phyloP scores from a whole-genome alignment of 1,140 invertebrate genomes.

The Procambarus virginalis region DNA sequence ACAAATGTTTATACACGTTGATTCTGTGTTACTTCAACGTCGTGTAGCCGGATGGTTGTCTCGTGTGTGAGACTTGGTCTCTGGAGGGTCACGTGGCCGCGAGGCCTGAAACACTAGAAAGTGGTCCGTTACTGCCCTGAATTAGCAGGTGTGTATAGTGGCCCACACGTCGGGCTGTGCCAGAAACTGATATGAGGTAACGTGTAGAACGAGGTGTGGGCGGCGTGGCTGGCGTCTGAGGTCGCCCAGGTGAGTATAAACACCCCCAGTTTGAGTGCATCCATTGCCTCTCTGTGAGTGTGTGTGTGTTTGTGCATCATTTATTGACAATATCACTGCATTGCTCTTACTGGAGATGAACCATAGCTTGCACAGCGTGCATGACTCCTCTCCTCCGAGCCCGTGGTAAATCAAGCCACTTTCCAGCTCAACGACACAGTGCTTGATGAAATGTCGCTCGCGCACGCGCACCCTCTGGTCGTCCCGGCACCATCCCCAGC shows the following conservation, averaged over 20 bases:
- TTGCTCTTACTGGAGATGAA: neutral
- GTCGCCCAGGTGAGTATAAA: conserved; percentile 26
- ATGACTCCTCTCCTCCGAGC: neutral
- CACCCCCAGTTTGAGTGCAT: neutral
- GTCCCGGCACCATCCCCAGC: neutral
- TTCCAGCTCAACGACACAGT: conserved; percentile 10
- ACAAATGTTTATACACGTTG: too few relatives aligned
- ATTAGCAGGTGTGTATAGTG: too few relatives aligned
- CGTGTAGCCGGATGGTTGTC: too few relatives aligned
- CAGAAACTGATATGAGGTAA: too few relatives aligned
- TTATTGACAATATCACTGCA: conserved; percentile 6
- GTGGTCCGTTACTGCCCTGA: too few relatives aligned
- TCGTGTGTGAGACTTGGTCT: too few relatives aligned
- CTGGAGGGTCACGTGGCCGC: too few relatives aligned
- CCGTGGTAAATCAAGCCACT: conserved; percentile 16
- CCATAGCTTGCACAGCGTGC: neutral
- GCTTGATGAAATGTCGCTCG: conserved; percentile 3
- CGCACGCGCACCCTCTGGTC: conserved; percentile 7
- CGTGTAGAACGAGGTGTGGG: neutral
- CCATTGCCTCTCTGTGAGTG: neutral
- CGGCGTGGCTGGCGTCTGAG: conserved; percentile 7
- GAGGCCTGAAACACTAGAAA: too few relatives aligned
- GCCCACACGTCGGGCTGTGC: too few relatives aligned
- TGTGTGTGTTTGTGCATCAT: neutral
- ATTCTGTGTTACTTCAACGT: too few relatives aligned